Evolutionary conservation across 2,888 invertebrate species (phyloP).

Genomic region (Eupeodes luniger): DNA sequence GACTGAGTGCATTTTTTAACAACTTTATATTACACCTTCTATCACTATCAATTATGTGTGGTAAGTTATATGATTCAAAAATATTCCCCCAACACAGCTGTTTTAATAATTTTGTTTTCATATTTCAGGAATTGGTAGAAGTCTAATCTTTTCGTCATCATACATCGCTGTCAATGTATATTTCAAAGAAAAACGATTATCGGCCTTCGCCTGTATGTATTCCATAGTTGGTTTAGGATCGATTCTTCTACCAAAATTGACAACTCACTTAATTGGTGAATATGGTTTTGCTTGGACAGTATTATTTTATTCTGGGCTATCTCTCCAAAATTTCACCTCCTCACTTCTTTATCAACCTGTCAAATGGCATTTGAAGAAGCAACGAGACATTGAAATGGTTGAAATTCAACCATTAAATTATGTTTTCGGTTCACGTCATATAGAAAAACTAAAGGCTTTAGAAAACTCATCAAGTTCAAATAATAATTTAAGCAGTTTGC

Average conservation of each 20-base stretch:
- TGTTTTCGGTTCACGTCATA: neutral
- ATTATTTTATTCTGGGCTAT: constrained; percentile 88
- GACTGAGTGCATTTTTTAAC: constrained; percentile 87
- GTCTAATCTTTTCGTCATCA: constrained; percentile 88
- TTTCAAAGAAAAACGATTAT: constrained; percentile 88
- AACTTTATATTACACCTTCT: constrained; percentile 88
- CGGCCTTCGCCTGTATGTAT: constrained; percentile 90
- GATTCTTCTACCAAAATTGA: constrained; percentile 89
- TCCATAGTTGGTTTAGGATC: constrained; percentile 90
- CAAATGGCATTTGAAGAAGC: constrained; percentile 88
- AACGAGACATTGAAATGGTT: constrained; percentile 82
- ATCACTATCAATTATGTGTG: constrained; percentile 85
- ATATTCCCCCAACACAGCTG: neutral
- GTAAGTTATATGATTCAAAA: constrained; percentile 35
- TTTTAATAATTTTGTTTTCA: neutral
- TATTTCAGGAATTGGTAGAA: constrained; percentile 85
- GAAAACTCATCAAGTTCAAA: neutral
- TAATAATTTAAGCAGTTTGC: neutral
- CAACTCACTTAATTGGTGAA: constrained; percentile 86
- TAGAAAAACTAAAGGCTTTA: constrained; percentile 4
- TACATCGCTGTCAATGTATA: constrained; percentile 90
- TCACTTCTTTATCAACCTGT: constrained; percentile 90
- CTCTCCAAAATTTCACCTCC: constrained; percentile 88
- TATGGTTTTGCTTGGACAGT: constrained; percentile 89
- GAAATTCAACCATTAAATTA: constrained; percentile 79